Evolutionary conservation across 2,888 invertebrate genomes (phyloP).

Genomic region (Buathra laborator): DNA sequence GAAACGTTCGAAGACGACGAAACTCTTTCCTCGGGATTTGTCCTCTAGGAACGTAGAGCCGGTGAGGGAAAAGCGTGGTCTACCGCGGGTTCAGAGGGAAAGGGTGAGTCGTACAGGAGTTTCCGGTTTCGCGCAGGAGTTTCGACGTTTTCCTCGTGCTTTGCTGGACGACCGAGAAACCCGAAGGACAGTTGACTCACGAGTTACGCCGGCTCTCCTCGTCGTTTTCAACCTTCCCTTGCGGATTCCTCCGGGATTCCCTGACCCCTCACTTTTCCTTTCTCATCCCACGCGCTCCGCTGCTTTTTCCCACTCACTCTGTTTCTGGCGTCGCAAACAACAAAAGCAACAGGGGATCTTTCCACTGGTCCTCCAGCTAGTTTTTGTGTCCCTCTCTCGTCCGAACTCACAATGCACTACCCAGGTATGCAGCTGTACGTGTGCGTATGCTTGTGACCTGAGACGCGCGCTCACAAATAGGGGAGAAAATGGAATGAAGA

Average conservation of each 20-base stretch:
- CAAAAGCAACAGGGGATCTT: slow-evolving; percentile 65
- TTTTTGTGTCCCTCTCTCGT: slow-evolving; percentile 28
- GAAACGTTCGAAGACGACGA: slow-evolving; percentile 45
- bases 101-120: slow-evolving; percentile 47
- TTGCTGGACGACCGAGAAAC: slow-evolving; percentile 47
- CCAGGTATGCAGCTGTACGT: neutral
- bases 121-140: slow-evolving; percentile 58
- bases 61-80: slow-evolving; percentile 44
- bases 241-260: slow-evolving; percentile 63
- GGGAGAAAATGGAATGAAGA: slow-evolving; percentile 46
- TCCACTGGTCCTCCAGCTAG: slow-evolving; percentile 28
- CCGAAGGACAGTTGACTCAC: slow-evolving; percentile 60
- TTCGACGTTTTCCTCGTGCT: slow-evolving; percentile 67
- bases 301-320: neutral
- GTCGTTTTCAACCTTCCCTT: slow-evolving; percentile 50
- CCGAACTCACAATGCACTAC: slow-evolving; percentile 18
- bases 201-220: slow-evolving; percentile 48
- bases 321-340: slow-evolving; percentile 40
- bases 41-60: slow-evolving; percentile 47
- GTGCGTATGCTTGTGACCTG: neutral
- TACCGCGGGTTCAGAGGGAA: slow-evolving; percentile 25
- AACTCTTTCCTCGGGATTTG: slow-evolving; percentile 58
- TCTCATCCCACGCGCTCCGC: neutral
- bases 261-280: slow-evolving; percentile 35
- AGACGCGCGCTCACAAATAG: slow-evolving; percentile 26